Conservation (phyloP, 2,888 invertebrate genomes). For the Andrena marginata region DNA sequence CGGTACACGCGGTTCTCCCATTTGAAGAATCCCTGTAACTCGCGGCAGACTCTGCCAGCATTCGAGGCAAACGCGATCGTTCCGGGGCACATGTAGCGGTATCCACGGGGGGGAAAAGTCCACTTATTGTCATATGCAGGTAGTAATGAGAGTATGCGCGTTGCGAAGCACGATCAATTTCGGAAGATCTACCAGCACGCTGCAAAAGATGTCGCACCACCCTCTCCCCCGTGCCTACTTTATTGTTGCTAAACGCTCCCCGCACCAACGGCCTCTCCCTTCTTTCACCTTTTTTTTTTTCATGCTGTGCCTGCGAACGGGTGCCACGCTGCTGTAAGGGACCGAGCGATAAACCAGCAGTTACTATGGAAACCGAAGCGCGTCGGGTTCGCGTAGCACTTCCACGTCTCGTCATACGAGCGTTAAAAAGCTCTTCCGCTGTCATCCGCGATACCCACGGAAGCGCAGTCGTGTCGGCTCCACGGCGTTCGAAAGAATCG, state of each 20-base stretch:
- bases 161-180: constrained; percentile 73
- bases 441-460: not conserved
- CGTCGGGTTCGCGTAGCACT: not conserved
- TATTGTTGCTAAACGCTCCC: constrained; percentile 66
- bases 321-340: not conserved
- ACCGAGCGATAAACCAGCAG: constrained; percentile 20
- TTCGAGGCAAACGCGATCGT: not conserved
- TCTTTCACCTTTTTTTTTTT: not conserved
- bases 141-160: constrained; percentile 73
- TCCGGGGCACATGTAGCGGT: constrained; percentile 41
- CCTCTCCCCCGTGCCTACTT: constrained; percentile 47
- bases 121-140: constrained; percentile 71
- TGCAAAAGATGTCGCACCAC: constrained; percentile 72
- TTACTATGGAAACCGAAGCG: constrained; percentile 24
- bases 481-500: not conserved
- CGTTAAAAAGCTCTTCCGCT: constrained; percentile 1
- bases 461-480: not conserved
- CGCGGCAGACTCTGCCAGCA: not conserved
- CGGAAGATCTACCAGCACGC: constrained; percentile 68
- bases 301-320: not conserved
- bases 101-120: constrained; percentile 64
- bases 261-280: not conserved
- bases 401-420: not conserved
- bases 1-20: constrained; percentile 16
- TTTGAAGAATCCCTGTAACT: not conserved